A percentile compares a stretch with the other conserved stretches of the same genome.
phyloP scores from a whole-genome alignment of 92 coral and sea anemone genomes.

The Porites divaricata region DNA sequence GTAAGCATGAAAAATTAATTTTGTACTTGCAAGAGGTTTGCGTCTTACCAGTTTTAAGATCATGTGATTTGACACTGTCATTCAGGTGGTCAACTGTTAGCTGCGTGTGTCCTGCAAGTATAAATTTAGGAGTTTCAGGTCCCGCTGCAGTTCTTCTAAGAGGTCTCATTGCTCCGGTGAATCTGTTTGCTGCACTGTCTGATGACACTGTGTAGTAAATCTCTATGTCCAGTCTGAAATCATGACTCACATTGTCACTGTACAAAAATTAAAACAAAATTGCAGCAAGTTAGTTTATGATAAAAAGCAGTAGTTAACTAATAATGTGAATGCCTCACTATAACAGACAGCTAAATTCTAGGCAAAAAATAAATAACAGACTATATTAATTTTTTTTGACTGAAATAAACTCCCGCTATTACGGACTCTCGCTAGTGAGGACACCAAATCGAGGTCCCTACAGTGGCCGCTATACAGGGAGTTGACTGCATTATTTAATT shows the following conservation, averaged over 20 bases:
- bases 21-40: neutral
- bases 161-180: constrained; percentile 77
- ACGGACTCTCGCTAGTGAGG: too few relatives aligned
- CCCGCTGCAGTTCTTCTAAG: constrained; percentile 70
- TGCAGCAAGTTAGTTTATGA: neutral
- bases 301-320: neutral
- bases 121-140: constrained; percentile 83
- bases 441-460: too few relatives aligned
- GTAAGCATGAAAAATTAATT: neutral
- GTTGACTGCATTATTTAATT: too few relatives aligned
- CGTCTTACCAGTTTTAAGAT: constrained; percentile 82
- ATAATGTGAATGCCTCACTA: too few relatives aligned
- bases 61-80: constrained; percentile 90
- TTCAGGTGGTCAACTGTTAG: constrained; percentile 87
- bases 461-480: too few relatives aligned
- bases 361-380: too few relatives aligned
- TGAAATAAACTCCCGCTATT: too few relatives aligned
- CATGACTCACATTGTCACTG: constrained; percentile 95
- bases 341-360: too few relatives aligned
- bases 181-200: constrained; percentile 85
- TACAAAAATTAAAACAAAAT: neutral
- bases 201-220: constrained; percentile 97
- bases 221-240: constrained; percentile 95
- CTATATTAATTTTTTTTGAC: too few relatives aligned
- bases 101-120: constrained; percentile 95